phyloP scores from a whole-genome alignment of 1,140 invertebrate genomes.

The Caenorhabditis briggsae region DNA sequence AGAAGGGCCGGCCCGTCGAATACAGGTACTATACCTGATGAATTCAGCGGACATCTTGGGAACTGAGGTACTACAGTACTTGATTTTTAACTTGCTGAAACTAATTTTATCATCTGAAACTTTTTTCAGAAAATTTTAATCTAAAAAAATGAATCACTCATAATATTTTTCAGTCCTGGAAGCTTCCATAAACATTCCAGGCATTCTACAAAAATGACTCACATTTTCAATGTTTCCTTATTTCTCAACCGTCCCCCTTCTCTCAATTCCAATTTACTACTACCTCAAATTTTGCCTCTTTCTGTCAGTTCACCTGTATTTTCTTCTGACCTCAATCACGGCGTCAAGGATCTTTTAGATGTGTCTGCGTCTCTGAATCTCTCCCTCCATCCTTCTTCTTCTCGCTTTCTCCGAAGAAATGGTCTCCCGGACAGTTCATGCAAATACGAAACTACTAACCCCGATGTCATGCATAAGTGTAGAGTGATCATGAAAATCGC shows the following conservation, averaged over 20 bases:
- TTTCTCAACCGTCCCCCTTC: neutral
- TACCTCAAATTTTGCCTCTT: neutral
- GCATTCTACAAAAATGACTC: neutral
- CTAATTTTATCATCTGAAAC: no score
- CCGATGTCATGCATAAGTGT: slow-evolving; percentile 32
- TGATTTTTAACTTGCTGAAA: no score
- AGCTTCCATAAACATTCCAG: neutral
- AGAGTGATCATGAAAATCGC: neutral
- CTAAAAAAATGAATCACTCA: no score
- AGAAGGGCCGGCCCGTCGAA: no score
- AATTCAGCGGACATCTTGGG: no score
- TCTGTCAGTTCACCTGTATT: neutral
- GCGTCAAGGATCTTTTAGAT: slow-evolving; percentile 32
- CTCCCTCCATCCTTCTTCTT: neutral
- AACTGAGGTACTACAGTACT: no score
- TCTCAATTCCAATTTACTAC: neutral
- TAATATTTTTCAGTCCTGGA: no score
- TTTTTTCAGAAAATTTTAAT: no score
- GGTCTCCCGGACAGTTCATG: slow-evolving; percentile 50
- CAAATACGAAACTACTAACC: slow-evolving; percentile 24
- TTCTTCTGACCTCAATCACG: slow-evolving; percentile 47
- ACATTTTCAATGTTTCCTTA: neutral
- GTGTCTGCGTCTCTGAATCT: slow-evolving; percentile 2
- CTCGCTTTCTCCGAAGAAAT: slow-evolving; percentile 3
- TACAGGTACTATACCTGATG: no score